Percentiles rank a stretch among this genome's conserved stretches.
phyloP scores from a whole-genome alignment of 1,140 invertebrate genomes.

The Neocloeon triangulifer region DNA sequence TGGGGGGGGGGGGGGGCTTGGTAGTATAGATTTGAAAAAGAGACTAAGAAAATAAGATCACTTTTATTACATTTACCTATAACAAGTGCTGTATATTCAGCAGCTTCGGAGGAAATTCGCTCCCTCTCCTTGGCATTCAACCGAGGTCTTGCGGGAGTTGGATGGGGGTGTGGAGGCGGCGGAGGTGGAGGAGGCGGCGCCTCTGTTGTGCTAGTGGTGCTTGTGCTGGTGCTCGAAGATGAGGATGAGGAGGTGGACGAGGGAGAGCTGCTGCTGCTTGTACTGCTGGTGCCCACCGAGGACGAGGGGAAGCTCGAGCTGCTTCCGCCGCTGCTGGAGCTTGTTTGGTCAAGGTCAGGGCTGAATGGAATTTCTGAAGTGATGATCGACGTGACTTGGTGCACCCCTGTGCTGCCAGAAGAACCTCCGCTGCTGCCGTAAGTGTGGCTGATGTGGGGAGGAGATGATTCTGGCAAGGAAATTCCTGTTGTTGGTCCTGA shows the following conservation, averaged over 20 bases:
- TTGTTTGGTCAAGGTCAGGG: constrained; percentile 2
- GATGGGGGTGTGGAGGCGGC: constrained; percentile 5
- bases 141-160: constrained; percentile 5
- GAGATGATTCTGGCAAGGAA: no score
- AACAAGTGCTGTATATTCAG: constrained; percentile 36
- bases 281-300: background rate
- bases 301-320: constrained; percentile 1
- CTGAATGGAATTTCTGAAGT: constrained; percentile 5
- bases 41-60: no score
- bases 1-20: no score
- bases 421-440: constrained; percentile 4
- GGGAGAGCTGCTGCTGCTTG: background rate
- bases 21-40: no score
- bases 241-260: constrained; percentile 1
- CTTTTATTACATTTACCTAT: no score
- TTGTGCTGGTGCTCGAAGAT: constrained; percentile 8
- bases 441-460: constrained; percentile 5
- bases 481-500: no score
- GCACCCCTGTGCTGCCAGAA: constrained; percentile 1
- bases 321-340: background rate
- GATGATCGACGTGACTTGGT: constrained; percentile 1
- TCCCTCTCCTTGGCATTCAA: constrained; percentile 13
- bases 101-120: constrained; percentile 43
- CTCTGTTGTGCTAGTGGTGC: constrained; percentile 6
- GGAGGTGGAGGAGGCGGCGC: constrained; percentile 6